Base-by-base conservation (phyloP, 2,797 vertebrate species). In the Sebastes trivittatus region DNA sequence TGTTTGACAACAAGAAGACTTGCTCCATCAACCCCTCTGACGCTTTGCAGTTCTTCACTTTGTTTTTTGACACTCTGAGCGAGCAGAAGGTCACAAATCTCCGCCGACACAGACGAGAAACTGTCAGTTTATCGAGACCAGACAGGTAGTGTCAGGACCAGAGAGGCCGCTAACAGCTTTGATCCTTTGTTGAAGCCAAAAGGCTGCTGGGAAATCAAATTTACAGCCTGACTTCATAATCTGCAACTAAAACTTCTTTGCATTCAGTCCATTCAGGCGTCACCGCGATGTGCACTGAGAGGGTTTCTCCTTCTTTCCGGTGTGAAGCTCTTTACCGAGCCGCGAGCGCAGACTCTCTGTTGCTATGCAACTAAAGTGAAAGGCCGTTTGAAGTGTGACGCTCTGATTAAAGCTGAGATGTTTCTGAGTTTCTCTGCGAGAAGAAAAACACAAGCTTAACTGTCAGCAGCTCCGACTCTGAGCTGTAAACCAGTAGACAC, bases 351-450 rank as follows among this genome's bases (percentile, higher is more conserved):
- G 29, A 20, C 72, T 80, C 30, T 63, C 80, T 69, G 89, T 90
- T 86, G 85, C 89, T 87, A 87, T 62, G 89, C 85, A 86, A 89
- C 89, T 1, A 32, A 13, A 42, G 75, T 5, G 70, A 60, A 63
- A 72, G 63, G 3, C 62, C 38, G 55, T 75, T 64, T 65, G 73
- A 81, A 72, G 69, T 63, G 77, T 29, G 70, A 72, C 23, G 3
- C 49, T 78, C 60, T 75, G 78, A 80, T 76, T 73, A 78, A 34
- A 49, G 69, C 73, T 1, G 42, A 85, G 34, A 62, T 42, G 61
- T 63, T 79, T 61, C 22, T 3, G 27, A 72, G 60, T 25, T 63
- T 36, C 55, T 59, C 22, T 20, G 55, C n/a, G 25, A 63, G 25
- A 55, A 63, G 58, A 42, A 23, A 74, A 70, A 66, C 11, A 66